These are phyloP conservation scores for Sinopyrophorus schimmeli DNA, from an alignment of 2,888 invertebrate species.

Conservation along the genomic window DNA sequence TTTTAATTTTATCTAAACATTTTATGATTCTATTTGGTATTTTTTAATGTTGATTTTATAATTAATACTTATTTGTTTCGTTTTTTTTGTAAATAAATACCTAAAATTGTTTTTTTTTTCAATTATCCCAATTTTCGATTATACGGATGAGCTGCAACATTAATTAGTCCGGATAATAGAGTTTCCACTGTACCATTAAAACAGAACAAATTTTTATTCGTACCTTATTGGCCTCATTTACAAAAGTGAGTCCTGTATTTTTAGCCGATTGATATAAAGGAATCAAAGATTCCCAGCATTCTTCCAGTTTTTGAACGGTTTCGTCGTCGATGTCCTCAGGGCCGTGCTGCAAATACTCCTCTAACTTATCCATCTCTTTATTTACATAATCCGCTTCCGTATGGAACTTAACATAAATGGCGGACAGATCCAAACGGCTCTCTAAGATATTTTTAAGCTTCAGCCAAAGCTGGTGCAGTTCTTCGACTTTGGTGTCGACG, in stretches of 20 bases:
- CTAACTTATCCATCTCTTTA: slow-evolving; percentile 67
- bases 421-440: slow-evolving; percentile 67
- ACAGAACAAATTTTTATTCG: too few relatives aligned
- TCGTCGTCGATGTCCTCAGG: slow-evolving; percentile 58
- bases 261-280: slow-evolving; percentile 68
- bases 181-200: too few relatives aligned
- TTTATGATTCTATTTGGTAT: too few relatives aligned
- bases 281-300: slow-evolving; percentile 67
- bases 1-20: too few relatives aligned
- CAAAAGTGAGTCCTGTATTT: slow-evolving; percentile 68
- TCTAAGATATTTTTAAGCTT: slow-evolving; percentile 64
- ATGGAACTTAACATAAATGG: slow-evolving; percentile 73
- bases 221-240: slow-evolving; percentile 64
- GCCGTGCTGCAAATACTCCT: slow-evolving; percentile 59
- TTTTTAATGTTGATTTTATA: too few relatives aligned
- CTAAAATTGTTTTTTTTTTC: too few relatives aligned
- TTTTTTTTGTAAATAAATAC: too few relatives aligned
- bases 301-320: slow-evolving; percentile 59
- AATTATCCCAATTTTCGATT: too few relatives aligned
- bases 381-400: slow-evolving; percentile 68
- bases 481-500: slow-evolving; percentile 65
- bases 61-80: too few relatives aligned
- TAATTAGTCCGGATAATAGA: too few relatives aligned
- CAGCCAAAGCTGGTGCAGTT: slow-evolving; percentile 66
- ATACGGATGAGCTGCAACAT: too few relatives aligned